Base-by-base conservation (phyloP, 2,113 vertebrate genomes). In the Bujurquina vittata region DNA sequence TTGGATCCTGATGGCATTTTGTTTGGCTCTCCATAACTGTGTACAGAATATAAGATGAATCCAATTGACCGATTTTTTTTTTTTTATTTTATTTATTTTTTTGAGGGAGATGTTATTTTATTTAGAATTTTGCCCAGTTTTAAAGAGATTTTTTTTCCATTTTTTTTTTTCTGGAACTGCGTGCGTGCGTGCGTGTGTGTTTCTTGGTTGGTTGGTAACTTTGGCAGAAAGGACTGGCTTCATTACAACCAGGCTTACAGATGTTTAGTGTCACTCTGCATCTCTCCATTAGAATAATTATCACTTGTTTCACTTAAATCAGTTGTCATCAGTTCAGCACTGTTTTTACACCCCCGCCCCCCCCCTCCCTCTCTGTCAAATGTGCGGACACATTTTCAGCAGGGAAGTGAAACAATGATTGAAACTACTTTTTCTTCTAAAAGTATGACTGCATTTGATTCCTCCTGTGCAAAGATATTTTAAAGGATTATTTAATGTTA, bases 401-500 rank as follows among this genome's bases (percentile, higher is more conserved):
- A 72, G 67, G 12, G 67, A 72, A 31, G 26, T 72, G 23, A 72
- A 72, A 72, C 46, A 20, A 26, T 72, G 65, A 17, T 49, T 17
- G 12, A 31, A 69, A 43, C 15, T 17, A 17, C 1, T 5, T 65
- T n/a, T 72, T 4, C 46, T 10, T 0, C 10, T 52, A 52, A 49
- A 72, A 29, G 5, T 20, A 7, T 52, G 26, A 52, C 67, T 52
- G 17, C 10, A 5, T 49, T 49, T 52, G 46, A 52, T 49, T 23
- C 40, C 63, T 67, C 46, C 15, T 67, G 40, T 67, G 63, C 63
- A 26, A 46, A 67, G 46, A 67, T 26, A 67, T 23, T 69, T 29
- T 49, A 69, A 49, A 69, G 40, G 63, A 49, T 67, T 67, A 67
- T 49, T 67, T 67, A 49, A 9, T 67, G 40, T 67, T 67, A 49